Percentiles rank a stretch among this genome's conserved stretches.
Conservation (phyloP, 2,888 invertebrate genomes). For the Drosophila recens region DNA sequence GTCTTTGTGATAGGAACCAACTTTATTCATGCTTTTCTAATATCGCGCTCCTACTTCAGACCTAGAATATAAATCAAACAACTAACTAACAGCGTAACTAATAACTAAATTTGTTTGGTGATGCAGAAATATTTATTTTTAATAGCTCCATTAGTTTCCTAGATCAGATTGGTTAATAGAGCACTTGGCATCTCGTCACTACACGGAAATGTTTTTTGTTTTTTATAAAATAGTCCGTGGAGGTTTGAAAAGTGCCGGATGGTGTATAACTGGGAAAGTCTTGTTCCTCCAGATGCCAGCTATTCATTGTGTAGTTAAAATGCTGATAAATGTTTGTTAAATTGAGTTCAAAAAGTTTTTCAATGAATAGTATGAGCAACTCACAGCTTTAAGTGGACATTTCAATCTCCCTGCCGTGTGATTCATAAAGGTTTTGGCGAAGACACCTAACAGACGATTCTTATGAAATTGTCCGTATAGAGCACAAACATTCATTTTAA, state of each 20-base stretch:
- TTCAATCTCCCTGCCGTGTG: neutral
- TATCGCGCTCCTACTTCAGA: too few relatives aligned
- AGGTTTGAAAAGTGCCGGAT: neutral
- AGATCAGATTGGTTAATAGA: neutral
- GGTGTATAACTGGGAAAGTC: conserved; percentile 13
- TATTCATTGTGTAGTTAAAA: conserved; percentile 6
- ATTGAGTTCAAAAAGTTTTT: neutral
- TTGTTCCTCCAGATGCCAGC: conserved; percentile 14
- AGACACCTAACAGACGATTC: conserved; percentile 1
- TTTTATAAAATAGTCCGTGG: conserved; percentile 6
- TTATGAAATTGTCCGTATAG: neutral
- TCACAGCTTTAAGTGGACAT: conserved; percentile 14
- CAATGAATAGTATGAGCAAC: neutral
- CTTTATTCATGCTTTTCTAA: too few relatives aligned
- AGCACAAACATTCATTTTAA: conserved; percentile 14
- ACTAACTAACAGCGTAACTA: too few relatives aligned
- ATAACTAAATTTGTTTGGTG: neutral
- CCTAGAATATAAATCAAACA: too few relatives aligned
- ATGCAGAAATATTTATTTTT: neutral
- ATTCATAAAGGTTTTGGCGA: conserved; percentile 10
- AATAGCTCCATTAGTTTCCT: neutral
- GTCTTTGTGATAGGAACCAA: too few relatives aligned
- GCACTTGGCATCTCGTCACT: neutral
- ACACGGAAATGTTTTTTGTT: conserved; percentile 7
- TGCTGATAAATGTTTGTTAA: conserved; percentile 2